Conservation (phyloP, 2,888 invertebrate species). For the Bombylius major region DNA sequence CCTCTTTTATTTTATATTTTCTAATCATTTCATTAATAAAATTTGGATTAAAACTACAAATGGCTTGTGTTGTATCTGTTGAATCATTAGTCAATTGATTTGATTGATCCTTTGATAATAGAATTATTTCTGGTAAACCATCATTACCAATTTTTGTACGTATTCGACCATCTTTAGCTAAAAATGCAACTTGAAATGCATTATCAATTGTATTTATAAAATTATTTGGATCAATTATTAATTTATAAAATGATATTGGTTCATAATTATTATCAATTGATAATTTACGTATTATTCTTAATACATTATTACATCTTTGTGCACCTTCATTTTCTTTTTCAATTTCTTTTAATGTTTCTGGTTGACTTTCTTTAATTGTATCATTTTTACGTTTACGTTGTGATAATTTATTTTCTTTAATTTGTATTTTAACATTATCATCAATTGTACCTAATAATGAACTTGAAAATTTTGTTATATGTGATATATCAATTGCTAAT, state of each 20-base stretch:
- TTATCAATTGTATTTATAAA: slow-evolving; percentile 47
- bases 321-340: slow-evolving; percentile 41
- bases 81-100: background rate
- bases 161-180: slow-evolving; percentile 41
- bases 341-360: slow-evolving; percentile 36
- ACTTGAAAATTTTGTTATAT: slow-evolving; percentile 19
- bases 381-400: slow-evolving; percentile 29
- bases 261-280: slow-evolving; percentile 31
- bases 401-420: slow-evolving; percentile 21
- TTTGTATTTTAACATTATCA: slow-evolving; percentile 22
- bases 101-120: slow-evolving; percentile 16
- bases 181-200: slow-evolving; percentile 46
- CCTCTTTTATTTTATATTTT: slow-evolving; percentile 21
- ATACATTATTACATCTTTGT: slow-evolving; percentile 40
- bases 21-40: slow-evolving; percentile 25
- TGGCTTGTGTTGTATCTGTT: slow-evolving; percentile 19
- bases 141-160: slow-evolving; percentile 26
- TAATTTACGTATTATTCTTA: slow-evolving; percentile 23
- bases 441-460: slow-evolving; percentile 29
- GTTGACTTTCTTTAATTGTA: slow-evolving; percentile 22
- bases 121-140: slow-evolving; percentile 23
- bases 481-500: slow-evolving; percentile 16
- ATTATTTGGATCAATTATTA: slow-evolving; percentile 42
- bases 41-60: slow-evolving; percentile 23
- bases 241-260: slow-evolving; percentile 43